Evolutionary conservation across 2,113 vertebrate genomes (phyloP), one percentile per base, ranked within the genome.

Genomic region (Glaucidium brasilianum): DNA sequence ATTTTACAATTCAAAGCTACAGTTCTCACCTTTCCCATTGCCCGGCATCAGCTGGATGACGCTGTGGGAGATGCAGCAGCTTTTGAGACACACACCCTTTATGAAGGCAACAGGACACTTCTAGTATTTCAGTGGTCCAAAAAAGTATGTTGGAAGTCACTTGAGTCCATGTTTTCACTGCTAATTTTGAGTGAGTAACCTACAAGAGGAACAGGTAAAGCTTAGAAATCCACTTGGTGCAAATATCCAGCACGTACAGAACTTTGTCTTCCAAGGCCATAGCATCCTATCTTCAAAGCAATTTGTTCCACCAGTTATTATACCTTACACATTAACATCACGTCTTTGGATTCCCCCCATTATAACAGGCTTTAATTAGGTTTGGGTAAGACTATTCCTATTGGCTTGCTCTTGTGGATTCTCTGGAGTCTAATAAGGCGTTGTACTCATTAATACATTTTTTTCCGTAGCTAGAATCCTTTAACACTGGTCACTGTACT

Each of bases 1-100:
- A 95, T 94, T 98, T 98, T 97, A 94, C 95, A 97, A 95, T 97
- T 94, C 97, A 98, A 95, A 98, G 91, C 93, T 89, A 94, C 69
- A 92, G 52, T 88, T 96, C 95, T 93, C 92, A 91, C 90, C 90
- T 95, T 90, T 93, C 84, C 88, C 41, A 35, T 49, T 88, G 69
- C 86, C 84, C 60, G 68, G 77, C n/a, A 58, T 26, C 3, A 45
- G 2, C 12, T 80, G 60, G 78, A 20, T 85, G 85, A 50, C 91
- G 88, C 59, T 88, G 77, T 20, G 83, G 90, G 80, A 95, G 60
- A 15, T 55, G 67, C 56, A 72, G 71, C 62, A 87, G 72, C 27
- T 69, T 78, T 66, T 5, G 7, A 78, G 91, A 76, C 67, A 76
- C 32, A 52, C 12, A 49, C 23, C 5, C 2, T 41, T 75, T 25